Base-by-base conservation (phyloP, 1,140 invertebrate genomes). In the Drosophila leontia region DNA sequence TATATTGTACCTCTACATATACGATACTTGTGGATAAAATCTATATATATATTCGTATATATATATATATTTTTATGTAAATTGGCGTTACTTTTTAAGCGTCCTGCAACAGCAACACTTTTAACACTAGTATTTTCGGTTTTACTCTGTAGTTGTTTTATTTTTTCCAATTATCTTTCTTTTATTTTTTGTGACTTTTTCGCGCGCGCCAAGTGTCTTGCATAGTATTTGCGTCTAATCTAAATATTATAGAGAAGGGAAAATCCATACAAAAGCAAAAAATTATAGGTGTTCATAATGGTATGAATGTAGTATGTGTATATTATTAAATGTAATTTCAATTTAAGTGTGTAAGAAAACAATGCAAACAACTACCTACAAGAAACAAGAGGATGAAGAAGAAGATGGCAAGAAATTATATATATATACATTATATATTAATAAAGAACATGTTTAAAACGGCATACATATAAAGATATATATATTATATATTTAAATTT, bases 331-430 rank as follows among this genome's bases (percentile, higher is more conserved):
- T 87, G 51, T 79, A 65, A 51, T 69, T 77, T 77, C 68, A 88
- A 74, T 75, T 72, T 84, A 80, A 78, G 29, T 67, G 37, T 71
- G 79, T 83, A 80, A 80, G 79, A 83, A 80, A 87, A 78, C 80
- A 80, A 87, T 84, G 77, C 80, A 88, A 87, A 84, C 72, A 87
- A 87, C 84, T 87, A 88, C 84, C 84, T 87, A 80, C 84, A 86
- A 77, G 61, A 71, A 80, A 42, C 51, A 69, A 75, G 48, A 76
- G 17, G 59, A 69, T 15, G 39, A 58, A 7, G 35, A 82, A 15
- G 42, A 82, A 15, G 42, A 58, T 59, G 65, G 69, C 64, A 84
- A 76, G 47, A 76, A 82, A 83, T 79, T 87, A 80, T 56, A 80
- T 56, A 80, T 53, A 55, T 55, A 51, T 51, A 55, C 51, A 55